phyloP scores from a whole-genome alignment of 2,797 vertebrate genomes.

The Emys orbicularis region DNA sequence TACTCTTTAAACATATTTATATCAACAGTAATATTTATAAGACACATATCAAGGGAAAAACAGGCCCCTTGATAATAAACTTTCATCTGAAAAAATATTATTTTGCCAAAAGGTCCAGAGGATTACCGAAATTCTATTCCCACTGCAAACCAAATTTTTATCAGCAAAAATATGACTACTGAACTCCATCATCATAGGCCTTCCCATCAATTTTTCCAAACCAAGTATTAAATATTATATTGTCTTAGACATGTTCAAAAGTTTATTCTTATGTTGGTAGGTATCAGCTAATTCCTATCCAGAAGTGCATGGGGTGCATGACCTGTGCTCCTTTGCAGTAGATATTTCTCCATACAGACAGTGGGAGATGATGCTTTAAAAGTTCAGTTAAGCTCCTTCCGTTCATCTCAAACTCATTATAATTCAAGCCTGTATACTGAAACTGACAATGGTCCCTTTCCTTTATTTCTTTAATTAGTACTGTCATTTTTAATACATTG shows the following conservation, averaged over 20 bases:
- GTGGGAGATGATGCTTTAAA: neutral
- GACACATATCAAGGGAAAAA: neutral
- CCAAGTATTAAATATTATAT: neutral
- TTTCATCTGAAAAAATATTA: neutral
- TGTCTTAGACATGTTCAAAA: neutral
- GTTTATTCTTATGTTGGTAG: neutral
- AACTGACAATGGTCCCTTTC: slow-evolving; percentile 34
- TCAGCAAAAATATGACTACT: neutral
- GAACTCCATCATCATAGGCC: neutral
- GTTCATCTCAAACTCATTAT: slow-evolving; percentile 38
- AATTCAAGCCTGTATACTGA: slow-evolving; percentile 29
- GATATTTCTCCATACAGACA: neutral
- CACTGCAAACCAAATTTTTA: neutral
- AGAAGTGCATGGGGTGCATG: neutral
- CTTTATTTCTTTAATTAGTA: slow-evolving; percentile 63
- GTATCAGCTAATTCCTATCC: neutral
- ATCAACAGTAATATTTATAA: neutral
- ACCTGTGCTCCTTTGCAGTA: neutral
- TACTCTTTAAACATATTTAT: neutral
- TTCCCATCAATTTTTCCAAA: neutral
- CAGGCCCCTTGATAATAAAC: neutral
- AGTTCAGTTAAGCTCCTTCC: neutral
- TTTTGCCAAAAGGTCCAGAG: neutral
- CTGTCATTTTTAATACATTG: slow-evolving; percentile 69
- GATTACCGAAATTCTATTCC: neutral